These are phyloP conservation scores for Smutsia temminckii DNA, from an alignment of 2,797 vertebrate genomes.

Conservation along the genomic window DNA sequence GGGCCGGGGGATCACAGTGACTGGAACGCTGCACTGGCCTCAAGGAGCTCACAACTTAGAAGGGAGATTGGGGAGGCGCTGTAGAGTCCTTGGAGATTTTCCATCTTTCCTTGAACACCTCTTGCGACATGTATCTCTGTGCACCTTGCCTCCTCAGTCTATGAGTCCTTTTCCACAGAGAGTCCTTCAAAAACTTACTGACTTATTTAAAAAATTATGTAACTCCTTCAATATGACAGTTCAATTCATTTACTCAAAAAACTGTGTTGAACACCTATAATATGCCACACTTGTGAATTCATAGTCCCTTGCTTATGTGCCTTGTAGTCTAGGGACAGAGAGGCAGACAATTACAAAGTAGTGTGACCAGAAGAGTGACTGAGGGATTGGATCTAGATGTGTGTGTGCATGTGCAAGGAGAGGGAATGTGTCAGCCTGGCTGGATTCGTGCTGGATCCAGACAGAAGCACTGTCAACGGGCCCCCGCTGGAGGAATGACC, in stretches of 20 bases:
- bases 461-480: not conserved
- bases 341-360: not conserved
- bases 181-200: not conserved
- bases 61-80: not conserved
- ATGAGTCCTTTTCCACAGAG: not conserved
- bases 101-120: not conserved
- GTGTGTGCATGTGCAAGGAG: not conserved
- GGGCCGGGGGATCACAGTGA: not conserved
- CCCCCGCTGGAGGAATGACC: not conserved
- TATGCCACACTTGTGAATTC: not conserved
- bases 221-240: not conserved
- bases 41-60: not conserved
- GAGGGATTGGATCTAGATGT: not conserved
- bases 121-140: not conserved
- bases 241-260: slow-evolving; percentile 23
- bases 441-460: not conserved
- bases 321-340: not conserved
- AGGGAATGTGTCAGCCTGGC: not conserved
- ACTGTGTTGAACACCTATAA: not conserved
- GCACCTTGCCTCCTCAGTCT: not conserved
- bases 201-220: not conserved
- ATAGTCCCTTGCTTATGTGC: not conserved
- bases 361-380: not conserved
- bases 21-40: not conserved
- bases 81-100: not conserved